phyloP scores from a whole-genome alignment of 2,797 vertebrate genomes.

The Sitta carolinensis region DNA sequence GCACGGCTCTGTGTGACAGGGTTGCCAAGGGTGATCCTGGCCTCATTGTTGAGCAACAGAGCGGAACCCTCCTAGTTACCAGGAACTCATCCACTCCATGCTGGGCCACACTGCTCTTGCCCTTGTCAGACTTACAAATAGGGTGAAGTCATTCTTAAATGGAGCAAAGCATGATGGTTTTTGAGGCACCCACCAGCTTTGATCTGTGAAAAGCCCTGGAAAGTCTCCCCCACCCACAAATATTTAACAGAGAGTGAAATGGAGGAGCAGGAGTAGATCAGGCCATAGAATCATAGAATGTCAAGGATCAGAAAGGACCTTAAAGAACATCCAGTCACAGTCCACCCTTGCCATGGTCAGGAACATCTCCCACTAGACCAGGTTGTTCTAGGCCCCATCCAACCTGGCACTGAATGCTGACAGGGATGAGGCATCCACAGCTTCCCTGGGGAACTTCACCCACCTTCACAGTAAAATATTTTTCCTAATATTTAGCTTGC shows the following conservation, averaged over 20 bases:
- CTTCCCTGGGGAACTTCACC: not conserved
- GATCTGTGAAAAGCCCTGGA: not conserved
- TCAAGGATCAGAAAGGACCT: not conserved
- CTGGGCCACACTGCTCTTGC: not conserved
- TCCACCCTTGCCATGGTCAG: accelerated
- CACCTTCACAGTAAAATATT: not conserved
- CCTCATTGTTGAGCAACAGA: not conserved
- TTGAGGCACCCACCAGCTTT: not conserved
- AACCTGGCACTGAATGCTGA: not conserved
- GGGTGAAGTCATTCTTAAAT: accelerated
- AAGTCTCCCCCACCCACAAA: accelerated
- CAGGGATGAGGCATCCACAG: not conserved
- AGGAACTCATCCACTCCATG: accelerated
- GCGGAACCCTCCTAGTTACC: accelerated
- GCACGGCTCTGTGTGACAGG: not conserved
- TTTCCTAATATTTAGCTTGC: not conserved
- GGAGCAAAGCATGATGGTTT: accelerated
- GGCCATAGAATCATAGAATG: not conserved
- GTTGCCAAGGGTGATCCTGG: accelerated
- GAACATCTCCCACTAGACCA: not conserved
- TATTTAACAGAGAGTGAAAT: not conserved
- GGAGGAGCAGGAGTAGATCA: not conserved
- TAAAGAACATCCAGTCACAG: not conserved
- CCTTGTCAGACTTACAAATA: not conserved
- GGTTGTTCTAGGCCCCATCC: not conserved